These are phyloP conservation scores for Axea sp. DNA, from an alignment of 2,888 invertebrate species.

Conservation along the genomic window DNA sequence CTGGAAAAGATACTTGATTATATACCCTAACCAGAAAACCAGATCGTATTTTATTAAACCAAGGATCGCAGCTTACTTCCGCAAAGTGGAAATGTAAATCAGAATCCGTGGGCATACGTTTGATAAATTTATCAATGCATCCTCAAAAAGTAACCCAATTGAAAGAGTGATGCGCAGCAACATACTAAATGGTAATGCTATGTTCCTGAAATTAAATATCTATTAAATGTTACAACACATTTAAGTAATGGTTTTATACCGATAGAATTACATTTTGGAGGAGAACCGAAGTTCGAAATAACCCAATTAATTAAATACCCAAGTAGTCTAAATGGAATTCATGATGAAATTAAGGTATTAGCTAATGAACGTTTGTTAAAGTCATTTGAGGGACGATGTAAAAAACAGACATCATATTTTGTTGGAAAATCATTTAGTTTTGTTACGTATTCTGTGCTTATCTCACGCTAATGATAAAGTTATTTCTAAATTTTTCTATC, in stretches of 20 bases:
- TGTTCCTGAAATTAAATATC: too few species aligned
- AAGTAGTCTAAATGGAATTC: background rate
- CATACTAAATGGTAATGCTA: too few species aligned
- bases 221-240: too few species aligned
- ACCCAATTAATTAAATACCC: constrained; percentile 13
- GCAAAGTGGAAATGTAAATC: background rate
- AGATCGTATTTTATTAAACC: background rate
- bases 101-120: too few species aligned
- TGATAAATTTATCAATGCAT: too few species aligned
- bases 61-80: constrained; percentile 1
- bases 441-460: constrained; percentile 7
- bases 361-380: constrained; percentile 10
- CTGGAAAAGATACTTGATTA: background rate
- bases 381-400: constrained; percentile 6
- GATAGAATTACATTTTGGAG: constrained; percentile 28
- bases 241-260: constrained; percentile 30
- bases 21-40: background rate
- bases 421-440: constrained; percentile 12
- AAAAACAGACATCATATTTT: constrained; percentile 4
- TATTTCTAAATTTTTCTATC: constrained; percentile 25
- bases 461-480: constrained; percentile 15
- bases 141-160: too few species aligned
- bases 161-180: too few species aligned
- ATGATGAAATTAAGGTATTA: constrained; percentile 15
- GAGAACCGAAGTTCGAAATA: background rate